phyloP scores from a whole-genome alignment of 2,797 vertebrate genomes.

The Trematomus bernacchii region DNA sequence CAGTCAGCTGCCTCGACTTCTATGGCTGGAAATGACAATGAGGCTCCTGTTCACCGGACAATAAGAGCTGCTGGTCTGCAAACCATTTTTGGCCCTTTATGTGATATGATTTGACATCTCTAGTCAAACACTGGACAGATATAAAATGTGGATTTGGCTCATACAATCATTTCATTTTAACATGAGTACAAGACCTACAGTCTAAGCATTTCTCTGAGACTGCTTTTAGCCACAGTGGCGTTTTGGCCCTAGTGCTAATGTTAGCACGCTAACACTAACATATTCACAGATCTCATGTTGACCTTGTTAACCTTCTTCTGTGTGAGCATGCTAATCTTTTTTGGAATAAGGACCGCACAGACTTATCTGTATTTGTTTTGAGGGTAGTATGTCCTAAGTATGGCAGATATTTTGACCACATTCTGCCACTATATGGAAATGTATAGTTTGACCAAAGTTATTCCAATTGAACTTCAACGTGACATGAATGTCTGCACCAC shows the following conservation, averaged over 20 bases:
- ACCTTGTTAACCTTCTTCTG: not conserved
- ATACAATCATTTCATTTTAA: slow-evolving; percentile 28
- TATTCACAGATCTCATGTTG: not conserved
- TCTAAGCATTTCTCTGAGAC: not conserved
- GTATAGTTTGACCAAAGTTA: not conserved
- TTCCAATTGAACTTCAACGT: not conserved
- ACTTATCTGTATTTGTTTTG: not conserved
- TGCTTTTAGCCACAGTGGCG: too few relatives aligned
- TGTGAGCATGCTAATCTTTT: not conserved
- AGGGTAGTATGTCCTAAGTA: not conserved
- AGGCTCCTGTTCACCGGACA: slow-evolving; percentile 65
- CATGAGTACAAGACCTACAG: not conserved
- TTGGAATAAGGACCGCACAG: not conserved
- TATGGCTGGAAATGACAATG: slow-evolving; percentile 68
- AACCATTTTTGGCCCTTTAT: slow-evolving; percentile 60
- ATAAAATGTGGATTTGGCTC: slow-evolving; percentile 51
- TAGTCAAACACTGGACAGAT: slow-evolving; percentile 69
- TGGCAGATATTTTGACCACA: not conserved
- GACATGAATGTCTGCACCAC: not conserved
- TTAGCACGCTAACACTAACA: too few relatives aligned
- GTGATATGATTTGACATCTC: slow-evolving; percentile 75
- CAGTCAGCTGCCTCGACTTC: slow-evolving; percentile 54
- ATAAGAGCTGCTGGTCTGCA: slow-evolving; percentile 68
- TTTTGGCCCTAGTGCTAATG: too few relatives aligned
- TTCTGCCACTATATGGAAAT: not conserved